Evolutionary conservation across 2,888 invertebrate species (phyloP).

Genomic region (Melitaea athalia): DNA sequence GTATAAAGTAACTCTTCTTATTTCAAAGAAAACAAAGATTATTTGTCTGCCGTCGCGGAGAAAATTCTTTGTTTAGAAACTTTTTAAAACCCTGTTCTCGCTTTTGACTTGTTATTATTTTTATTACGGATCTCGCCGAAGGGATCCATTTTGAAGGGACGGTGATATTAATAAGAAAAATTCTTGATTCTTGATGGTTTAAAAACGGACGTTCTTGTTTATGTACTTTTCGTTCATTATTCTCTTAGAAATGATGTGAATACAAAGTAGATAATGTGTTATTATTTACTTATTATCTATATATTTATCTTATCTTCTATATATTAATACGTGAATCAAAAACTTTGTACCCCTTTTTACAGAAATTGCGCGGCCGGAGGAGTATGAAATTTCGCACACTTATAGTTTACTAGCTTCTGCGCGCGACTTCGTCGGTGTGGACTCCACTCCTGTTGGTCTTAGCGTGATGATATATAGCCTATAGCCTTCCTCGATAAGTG

Average conservation of each 20-base stretch:
- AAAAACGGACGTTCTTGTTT: neutral
- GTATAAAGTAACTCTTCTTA: conserved; percentile 31
- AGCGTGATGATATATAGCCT: too few relatives aligned
- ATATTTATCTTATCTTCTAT: too few relatives aligned
- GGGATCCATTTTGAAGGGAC: conserved; percentile 20
- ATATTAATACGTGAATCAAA: too few relatives aligned
- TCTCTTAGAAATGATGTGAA: neutral
- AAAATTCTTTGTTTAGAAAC: conserved; percentile 37
- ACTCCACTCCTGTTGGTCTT: too few relatives aligned
- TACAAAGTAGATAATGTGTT: neutral
- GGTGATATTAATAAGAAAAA: conserved; percentile 24
- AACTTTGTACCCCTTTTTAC: too few relatives aligned
- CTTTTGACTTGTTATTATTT: conserved; percentile 32
- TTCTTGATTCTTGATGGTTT: conserved; percentile 12
- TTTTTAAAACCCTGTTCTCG: conserved; percentile 34
- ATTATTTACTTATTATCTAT: too few relatives aligned
- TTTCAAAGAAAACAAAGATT: conserved; percentile 32
- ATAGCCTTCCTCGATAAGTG: too few relatives aligned
- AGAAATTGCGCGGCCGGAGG: too few relatives aligned
- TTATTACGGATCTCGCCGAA: conserved; percentile 21
- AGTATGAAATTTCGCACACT: too few relatives aligned
- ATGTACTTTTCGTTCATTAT: neutral
- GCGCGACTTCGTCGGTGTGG: too few relatives aligned
- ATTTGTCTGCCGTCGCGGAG: conserved; percentile 31
- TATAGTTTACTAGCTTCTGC: too few relatives aligned